Base-by-base conservation (phyloP, 2,888 invertebrate genomes). In the Drosophila paracracens region DNA sequence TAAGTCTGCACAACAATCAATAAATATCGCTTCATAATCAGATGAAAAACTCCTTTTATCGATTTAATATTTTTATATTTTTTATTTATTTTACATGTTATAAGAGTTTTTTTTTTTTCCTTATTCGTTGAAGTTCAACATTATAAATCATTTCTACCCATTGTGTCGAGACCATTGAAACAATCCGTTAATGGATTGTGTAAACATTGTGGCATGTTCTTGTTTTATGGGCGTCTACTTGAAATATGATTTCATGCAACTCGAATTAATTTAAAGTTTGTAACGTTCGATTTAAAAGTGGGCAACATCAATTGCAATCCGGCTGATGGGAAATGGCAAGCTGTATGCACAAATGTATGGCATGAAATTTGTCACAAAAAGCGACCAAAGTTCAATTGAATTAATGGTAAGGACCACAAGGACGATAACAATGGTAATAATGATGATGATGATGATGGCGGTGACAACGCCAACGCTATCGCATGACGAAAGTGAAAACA, bases 401-500 rank as follows among this genome's bases (percentile, higher is more conserved):
- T 76, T 82, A 76, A 82, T 79, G 76, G 68, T 16, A 33, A 51
- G 36, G 7, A 29, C 50, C 40, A 31, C 52, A 63, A 72, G 33
- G 50, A 56, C 54, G 25, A 29, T 25, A 46, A n/a, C 25, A n/a
- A 35, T 6, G n/a, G n/a, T 3, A 2, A 43, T 11, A 25, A 66
- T 10, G 21, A 25, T 8, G 52, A n/a, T 31, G 46, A 21, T 3
- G 65, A 16, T 36, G 46, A 35, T 33, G 36, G 16, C 4, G 36
- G 16, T 6, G 31, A 21, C 27, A 33, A 53, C 21, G 38, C 25
- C 33, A 36, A 57, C 35, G 31, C 65, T 46, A 62, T 29, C 70
- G 51, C 74, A 70, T 76, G 82, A 82, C 79, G 68, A 54, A 81
- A 79, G 60, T 53, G 56, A 68, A 57, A 79, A 53, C 71, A 74